Conservation (phyloP, 2,797 vertebrate genomes). For the Danionella dracula region DNA sequence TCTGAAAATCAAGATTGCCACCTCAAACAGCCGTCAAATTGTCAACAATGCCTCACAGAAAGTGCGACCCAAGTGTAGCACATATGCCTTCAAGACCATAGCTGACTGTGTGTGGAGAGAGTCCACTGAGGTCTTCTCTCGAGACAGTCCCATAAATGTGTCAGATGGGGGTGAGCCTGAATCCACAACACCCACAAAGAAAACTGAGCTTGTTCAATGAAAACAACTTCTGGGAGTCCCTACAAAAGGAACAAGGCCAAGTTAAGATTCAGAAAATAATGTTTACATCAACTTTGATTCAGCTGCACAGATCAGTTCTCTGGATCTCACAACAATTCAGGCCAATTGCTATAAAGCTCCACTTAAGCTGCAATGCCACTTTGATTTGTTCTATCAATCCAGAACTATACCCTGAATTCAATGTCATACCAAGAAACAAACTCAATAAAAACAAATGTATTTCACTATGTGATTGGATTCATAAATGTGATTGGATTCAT, state of each 20-base stretch:
- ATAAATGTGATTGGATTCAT: too few relatives aligned
- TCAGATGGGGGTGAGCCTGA: conserved; percentile 86
- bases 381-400: not conserved
- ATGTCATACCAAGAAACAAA: not conserved
- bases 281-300: conserved; percentile 79
- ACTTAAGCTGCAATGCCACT: conserved; percentile 50
- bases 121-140: conserved; percentile 95
- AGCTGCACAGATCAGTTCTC: conserved; percentile 75
- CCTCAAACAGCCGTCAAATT: conserved; percentile 97
- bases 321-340: conserved; percentile 59
- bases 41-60: conserved; percentile 89
- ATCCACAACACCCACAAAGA: conserved; percentile 92
- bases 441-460: conserved; percentile 33
- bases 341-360: conserved; percentile 66
- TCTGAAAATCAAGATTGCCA: conserved; percentile 98
- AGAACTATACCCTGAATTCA: not conserved
- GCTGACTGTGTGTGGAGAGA: conserved; percentile 96
- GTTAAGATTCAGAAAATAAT: conserved; percentile 70
- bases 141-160: conserved; percentile 96
- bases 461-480: too few relatives aligned
- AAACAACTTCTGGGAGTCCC: conserved; percentile 56
- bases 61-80: conserved; percentile 86
- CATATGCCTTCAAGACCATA: conserved; percentile 85
- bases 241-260: conserved; percentile 22
- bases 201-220: conserved; percentile 84